phyloP scores from a whole-genome alignment of 2,113 vertebrate genomes.

The Echinops telfairi region DNA sequence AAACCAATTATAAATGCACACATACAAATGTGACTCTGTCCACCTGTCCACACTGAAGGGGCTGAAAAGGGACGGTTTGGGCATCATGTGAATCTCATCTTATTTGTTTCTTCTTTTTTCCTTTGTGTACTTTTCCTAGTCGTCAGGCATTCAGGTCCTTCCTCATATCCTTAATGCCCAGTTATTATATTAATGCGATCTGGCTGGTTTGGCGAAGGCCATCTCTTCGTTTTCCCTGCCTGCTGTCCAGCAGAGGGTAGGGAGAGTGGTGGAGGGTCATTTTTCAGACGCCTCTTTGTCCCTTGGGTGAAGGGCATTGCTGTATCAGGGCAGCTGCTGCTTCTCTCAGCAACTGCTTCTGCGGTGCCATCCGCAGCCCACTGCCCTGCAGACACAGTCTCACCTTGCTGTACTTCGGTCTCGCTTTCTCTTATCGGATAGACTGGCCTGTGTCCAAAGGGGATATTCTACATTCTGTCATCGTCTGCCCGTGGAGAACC shows the following conservation, averaged over 20 bases:
- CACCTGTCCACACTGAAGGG: not conserved
- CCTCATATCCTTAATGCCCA: not conserved
- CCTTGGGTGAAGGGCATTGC: not conserved
- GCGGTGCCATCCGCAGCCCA: accelerated
- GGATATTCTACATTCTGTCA: accelerated
- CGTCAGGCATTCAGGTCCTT: not conserved
- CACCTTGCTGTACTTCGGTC: not conserved
- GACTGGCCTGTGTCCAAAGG: not conserved
- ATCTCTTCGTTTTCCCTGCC: not conserved
- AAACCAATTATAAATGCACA: conserved; percentile 36
- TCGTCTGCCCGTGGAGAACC: not conserved
- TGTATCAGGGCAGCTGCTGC: not conserved
- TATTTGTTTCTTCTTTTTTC: not conserved
- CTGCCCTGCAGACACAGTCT: accelerated
- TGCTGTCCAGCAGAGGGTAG: not conserved
- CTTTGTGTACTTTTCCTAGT: not conserved
- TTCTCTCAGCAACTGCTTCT: not conserved
- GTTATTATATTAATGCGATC: not conserved
- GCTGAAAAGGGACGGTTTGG: not conserved
- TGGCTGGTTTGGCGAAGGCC: not conserved
- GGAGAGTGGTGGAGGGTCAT: not conserved
- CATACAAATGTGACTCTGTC: not conserved
- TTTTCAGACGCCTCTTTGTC: not conserved
- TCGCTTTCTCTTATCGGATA: not conserved
- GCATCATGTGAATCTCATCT: not conserved